These are phyloP conservation scores for Poeciliopsis retropinna DNA, from an alignment of 2,113 vertebrate species.

Conservation along the genomic window DNA sequence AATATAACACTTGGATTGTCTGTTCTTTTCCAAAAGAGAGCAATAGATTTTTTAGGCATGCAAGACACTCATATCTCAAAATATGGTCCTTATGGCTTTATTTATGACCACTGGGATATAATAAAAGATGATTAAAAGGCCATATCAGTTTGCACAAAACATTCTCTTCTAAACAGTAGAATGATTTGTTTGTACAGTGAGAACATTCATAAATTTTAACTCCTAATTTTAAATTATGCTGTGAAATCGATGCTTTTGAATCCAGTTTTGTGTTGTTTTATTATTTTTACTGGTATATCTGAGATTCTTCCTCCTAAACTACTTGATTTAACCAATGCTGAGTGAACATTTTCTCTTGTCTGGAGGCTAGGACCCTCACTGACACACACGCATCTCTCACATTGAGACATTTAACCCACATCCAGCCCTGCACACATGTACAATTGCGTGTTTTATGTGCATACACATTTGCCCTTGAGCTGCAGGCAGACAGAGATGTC, in stretches of 20 bases:
- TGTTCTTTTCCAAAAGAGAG: too few species aligned
- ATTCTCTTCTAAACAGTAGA: too few species aligned
- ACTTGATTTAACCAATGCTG: constrained; percentile 29
- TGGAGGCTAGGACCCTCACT: constrained; percentile 12
- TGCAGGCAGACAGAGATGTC: constrained; percentile 39
- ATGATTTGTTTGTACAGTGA: too few species aligned
- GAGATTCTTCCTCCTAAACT: constrained; percentile 13
- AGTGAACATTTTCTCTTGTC: constrained; percentile 53
- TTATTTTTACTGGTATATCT: not conserved
- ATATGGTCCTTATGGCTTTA: too few species aligned
- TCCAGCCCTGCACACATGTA: constrained; percentile 12
- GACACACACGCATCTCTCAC: constrained; percentile 26
- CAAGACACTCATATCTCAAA: too few species aligned
- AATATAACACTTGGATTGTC: too few species aligned
- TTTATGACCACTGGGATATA: too few species aligned
- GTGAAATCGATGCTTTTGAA: not conserved
- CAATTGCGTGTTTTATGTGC: constrained; percentile 1
- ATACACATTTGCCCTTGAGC: constrained; percentile 59
- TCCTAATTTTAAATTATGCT: not conserved
- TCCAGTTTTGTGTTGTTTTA: not conserved
- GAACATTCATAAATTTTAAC: too few species aligned
- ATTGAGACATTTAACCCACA: constrained; percentile 49
- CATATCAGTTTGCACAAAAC: too few species aligned
- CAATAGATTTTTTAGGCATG: too few species aligned
- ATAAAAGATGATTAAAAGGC: too few species aligned